Conservation (phyloP, 2,888 invertebrate species). For the Acrobasis suavella region DNA sequence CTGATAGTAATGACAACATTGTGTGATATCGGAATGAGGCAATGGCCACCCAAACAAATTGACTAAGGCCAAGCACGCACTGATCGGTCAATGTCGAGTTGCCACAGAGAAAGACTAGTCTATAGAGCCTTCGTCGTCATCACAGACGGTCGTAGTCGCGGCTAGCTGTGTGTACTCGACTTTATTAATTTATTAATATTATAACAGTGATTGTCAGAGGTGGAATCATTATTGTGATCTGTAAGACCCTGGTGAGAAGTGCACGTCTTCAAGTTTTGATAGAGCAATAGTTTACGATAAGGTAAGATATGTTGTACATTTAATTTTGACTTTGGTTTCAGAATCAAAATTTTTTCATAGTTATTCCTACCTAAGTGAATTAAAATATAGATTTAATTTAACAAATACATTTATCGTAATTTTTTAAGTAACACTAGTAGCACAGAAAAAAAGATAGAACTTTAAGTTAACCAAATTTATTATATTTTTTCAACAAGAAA, state of each 20-base stretch:
- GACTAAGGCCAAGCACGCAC: constrained; percentile 14
- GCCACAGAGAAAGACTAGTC: constrained; percentile 38
- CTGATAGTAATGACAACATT: neutral
- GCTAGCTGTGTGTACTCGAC: constrained; percentile 3
- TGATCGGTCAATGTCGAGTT: constrained; percentile 25
- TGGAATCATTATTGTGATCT: neutral
- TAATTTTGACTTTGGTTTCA: no score
- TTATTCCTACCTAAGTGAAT: neutral
- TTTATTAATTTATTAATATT: constrained; percentile 13
- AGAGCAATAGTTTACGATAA: neutral
- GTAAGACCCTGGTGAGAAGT: neutral
- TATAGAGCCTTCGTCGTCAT: neutral
- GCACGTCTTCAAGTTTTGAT: neutral
- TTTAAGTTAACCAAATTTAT: no score
- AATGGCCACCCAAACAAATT: constrained; percentile 6
- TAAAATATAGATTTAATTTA: neutral
- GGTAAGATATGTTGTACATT: constrained; percentile 23
- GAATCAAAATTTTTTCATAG: neutral
- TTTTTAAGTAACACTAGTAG: no score
- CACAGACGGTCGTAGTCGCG: constrained; percentile 11
- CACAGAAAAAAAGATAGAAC: no score
- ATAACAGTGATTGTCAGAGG: constrained; percentile 1
- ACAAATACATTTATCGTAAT: neutral
- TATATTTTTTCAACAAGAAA: no score
- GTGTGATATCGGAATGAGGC: neutral